Evolutionary conservation across 2,113 vertebrate genomes (phyloP).

Genomic region (Hippocampus barbouri): DNA sequence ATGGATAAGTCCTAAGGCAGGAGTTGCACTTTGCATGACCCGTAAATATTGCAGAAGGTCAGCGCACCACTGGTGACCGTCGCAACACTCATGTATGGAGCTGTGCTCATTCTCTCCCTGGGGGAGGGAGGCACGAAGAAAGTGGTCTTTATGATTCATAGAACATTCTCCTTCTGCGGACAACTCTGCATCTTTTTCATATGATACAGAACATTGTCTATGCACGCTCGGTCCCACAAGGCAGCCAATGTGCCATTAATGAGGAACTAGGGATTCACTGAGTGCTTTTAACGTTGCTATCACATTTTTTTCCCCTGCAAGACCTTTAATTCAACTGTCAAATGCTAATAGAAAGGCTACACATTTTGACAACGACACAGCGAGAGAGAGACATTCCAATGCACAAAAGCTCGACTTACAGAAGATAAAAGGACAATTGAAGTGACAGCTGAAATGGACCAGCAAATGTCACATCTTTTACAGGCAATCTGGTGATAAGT

Average conservation of each 20-base stretch:
- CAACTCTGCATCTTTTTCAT: slow-evolving; percentile 29
- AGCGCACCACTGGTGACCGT: slow-evolving; percentile 39
- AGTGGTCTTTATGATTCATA: slow-evolving; percentile 40
- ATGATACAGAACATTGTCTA: slow-evolving; percentile 22
- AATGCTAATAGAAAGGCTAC: not conserved
- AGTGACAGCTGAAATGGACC: slow-evolving; percentile 58
- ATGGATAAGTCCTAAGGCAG: slow-evolving; percentile 37
- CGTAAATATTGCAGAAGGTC: slow-evolving; percentile 45
- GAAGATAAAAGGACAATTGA: slow-evolving; percentile 28
- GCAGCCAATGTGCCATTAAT: slow-evolving; percentile 12
- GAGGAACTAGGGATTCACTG: not conserved
- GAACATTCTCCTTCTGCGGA: slow-evolving; percentile 37
- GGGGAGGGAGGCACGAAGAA: slow-evolving; percentile 24
- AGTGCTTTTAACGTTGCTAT: not conserved
- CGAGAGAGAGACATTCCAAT: slow-evolving; percentile 6
- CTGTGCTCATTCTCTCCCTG: slow-evolving; percentile 23
- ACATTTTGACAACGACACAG: slow-evolving; percentile 3
- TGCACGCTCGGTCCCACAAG: slow-evolving; percentile 21
- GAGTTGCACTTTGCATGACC: slow-evolving; percentile 34
- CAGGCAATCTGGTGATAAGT: slow-evolving; percentile 35
- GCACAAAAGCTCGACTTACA: slow-evolving; percentile 15
- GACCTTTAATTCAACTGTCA: slow-evolving; percentile 11
- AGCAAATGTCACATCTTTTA: slow-evolving; percentile 51
- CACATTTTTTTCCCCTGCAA: not conserved
- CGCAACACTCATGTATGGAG: slow-evolving; percentile 41